Percentiles rank a stretch among this genome's conserved stretches.
Conservation (phyloP, 92 coral and sea anemone genomes). For the Actinostola sp. region DNA sequence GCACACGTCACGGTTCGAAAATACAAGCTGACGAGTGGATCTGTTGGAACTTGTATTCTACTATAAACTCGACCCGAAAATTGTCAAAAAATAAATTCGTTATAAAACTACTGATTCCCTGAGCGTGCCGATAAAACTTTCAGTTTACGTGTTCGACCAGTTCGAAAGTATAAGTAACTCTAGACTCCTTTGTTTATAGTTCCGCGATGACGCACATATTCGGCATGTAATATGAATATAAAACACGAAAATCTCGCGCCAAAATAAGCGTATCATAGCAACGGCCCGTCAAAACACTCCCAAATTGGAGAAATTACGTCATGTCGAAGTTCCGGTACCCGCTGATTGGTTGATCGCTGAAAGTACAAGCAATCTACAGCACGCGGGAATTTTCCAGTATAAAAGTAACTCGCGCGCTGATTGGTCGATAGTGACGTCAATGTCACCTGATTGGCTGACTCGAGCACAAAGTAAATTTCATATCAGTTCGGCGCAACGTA, state of each 20-base stretch:
- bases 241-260: conserved; percentile 78
- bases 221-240: conserved; percentile 17
- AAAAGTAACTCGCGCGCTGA: conserved; percentile 29
- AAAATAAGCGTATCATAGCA: conserved; percentile 74
- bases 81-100: too few relatives aligned
- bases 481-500: conserved; percentile 80
- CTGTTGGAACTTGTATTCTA: too few relatives aligned
- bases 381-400: conserved; percentile 62
- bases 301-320: conserved; percentile 67
- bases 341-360: conserved; percentile 69
- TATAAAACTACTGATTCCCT: neutral
- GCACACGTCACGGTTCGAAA: conserved; percentile 2
- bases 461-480: conserved; percentile 83
- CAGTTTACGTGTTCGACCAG: neutral
- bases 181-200: conserved; percentile 9
- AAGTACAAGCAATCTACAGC: conserved; percentile 13
- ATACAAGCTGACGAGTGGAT: conserved; percentile 8
- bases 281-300: conserved; percentile 73
- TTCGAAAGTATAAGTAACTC: conserved; percentile 8
- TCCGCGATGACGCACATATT: conserved; percentile 35
- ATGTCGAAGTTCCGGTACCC: conserved; percentile 49
- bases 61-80: too few relatives aligned
- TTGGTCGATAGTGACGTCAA: conserved; percentile 74
- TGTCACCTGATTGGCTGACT: conserved; percentile 71
- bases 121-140: neutral